Evolutionary conservation across 2,888 invertebrate species (phyloP), one percentile per base, ranked within the genome.

Genomic region (Dorcus parallelipipedus): DNA sequence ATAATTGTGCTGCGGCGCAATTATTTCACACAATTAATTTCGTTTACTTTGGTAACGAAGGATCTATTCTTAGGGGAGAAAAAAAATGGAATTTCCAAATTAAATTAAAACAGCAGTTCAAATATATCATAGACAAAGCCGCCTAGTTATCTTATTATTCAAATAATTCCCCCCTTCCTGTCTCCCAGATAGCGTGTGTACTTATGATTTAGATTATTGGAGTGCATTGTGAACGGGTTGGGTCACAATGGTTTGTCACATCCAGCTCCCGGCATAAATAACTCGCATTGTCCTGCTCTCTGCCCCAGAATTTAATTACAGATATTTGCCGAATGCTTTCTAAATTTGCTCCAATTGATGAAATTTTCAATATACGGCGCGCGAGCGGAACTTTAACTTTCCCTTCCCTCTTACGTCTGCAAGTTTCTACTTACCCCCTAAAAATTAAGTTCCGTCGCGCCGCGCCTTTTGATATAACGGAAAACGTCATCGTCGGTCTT

Each of bases 231-330:
- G 63, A 69, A 67, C 70, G 67, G 68, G 67, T 68, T 64, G 57
- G 61, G 67, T 68, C 65, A 71, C 70, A 72, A 72, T 72, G 66
- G 70, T 69, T 72, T 72, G 72, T 72, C 72, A 72, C 71, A 70
- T 67, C 64, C 72, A 72, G 72, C 62, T 65, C 64, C 61, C 56
- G 56, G 66, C 71, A 71, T 72, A 72, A 72, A 72, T 72, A 72
- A 69, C 69, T 67, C 63, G 61, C 67, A 72, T 72, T 72, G 70
- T 71, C 60, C 65, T 54, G 49, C 47, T 58, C 54, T 60, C 66
- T 63, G 64, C 60, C 61, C 55, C 60, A 50, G 67, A 64, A 68
- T 71, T 71, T 71, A 73, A 73, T 72, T 72, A 71, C 68, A 69
- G 64, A 69, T 68, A 69, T 70, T 69, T 60, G 68, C 40, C 49